Conservation (phyloP, 2,113 vertebrate genomes). For the Equus przewalskii region DNA sequence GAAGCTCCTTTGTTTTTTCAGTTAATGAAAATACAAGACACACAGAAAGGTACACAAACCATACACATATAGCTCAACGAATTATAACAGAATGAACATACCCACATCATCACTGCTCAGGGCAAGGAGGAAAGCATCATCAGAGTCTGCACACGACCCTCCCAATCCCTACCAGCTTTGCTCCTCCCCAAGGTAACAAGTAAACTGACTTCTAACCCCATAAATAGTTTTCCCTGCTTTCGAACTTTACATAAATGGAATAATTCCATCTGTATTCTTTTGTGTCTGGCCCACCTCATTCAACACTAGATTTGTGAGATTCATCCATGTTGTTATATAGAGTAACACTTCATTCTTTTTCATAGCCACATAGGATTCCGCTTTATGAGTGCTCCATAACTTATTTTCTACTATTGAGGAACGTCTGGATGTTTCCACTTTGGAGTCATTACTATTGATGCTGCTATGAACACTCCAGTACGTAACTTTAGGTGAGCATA, state of each 20-base stretch:
- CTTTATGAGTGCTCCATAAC: background rate
- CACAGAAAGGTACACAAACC: background rate
- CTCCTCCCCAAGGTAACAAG: background rate
- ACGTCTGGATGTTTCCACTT: background rate
- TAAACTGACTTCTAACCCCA: background rate
- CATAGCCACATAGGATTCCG: background rate
- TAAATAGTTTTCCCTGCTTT: background rate
- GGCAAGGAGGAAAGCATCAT: background rate
- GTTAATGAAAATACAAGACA: background rate
- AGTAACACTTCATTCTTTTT: background rate
- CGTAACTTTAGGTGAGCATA: background rate
- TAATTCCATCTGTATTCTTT: background rate
- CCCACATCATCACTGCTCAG: background rate
- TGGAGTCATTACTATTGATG: background rate
- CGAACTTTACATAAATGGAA: background rate
- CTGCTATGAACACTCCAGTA: background rate
- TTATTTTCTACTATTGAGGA: background rate
- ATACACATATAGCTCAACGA: rapidly evolving
- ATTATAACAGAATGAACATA: background rate
- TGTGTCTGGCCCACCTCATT: background rate
- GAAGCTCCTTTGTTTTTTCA: background rate
- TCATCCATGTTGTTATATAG: background rate
- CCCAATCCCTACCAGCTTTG: too few species aligned
- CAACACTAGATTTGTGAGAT: background rate
- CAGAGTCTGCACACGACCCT: background rate